These are phyloP conservation scores for Podiceps cristatus DNA, from an alignment of 2,113 vertebrate species.

Conservation along the genomic window DNA sequence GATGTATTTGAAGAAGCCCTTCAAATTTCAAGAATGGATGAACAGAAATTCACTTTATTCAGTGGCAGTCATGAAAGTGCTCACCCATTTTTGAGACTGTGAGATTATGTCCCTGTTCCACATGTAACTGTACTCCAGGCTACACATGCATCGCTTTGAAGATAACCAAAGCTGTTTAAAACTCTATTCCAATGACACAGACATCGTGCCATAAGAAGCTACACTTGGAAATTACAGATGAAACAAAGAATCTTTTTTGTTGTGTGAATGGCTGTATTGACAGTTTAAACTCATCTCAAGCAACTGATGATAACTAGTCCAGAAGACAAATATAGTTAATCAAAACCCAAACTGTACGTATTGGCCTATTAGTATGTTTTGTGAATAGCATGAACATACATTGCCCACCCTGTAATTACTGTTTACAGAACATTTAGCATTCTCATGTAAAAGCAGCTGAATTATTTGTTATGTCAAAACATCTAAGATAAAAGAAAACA, in stretches of 20 bases:
- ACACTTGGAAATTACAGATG: neutral
- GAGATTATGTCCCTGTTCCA: neutral
- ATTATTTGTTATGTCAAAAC: slow-evolving; percentile 40
- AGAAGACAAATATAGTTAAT: neutral
- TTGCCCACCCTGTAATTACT: neutral
- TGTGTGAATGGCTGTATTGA: neutral
- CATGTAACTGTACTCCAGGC: neutral
- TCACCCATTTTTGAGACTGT: neutral
- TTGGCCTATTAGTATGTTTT: neutral
- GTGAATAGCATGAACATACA: neutral
- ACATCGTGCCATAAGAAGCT: neutral
- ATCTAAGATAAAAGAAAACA: neutral
- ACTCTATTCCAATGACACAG: neutral
- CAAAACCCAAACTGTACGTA: neutral
- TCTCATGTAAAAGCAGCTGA: neutral
- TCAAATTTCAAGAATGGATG: neutral
- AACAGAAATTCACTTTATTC: neutral
- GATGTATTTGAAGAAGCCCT: no score
- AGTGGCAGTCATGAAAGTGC: accelerated
- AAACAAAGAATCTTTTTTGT: neutral
- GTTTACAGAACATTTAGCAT: slow-evolving; percentile 17
- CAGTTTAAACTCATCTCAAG: neutral
- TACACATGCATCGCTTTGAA: neutral
- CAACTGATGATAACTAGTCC: neutral
- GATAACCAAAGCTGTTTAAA: neutral